Evolutionary conservation across 2,888 invertebrate genomes (phyloP), one percentile per base, ranked within the genome.

Genomic region (Mimumesa dahlbomi): DNA sequence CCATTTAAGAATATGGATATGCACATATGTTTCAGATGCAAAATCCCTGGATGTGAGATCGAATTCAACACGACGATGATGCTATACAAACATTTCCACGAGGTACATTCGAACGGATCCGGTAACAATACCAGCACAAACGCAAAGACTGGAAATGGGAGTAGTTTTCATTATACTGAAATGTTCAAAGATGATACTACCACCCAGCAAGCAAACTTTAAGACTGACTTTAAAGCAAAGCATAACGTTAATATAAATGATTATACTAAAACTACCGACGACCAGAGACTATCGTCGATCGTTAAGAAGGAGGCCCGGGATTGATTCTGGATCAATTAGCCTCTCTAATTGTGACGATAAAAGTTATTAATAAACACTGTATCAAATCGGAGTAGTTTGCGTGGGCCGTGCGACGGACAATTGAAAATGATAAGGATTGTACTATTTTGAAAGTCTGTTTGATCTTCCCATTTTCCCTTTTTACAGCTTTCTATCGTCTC

Each of bases 221-320:
- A 89, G 89, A 89, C 89, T 89, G 89, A 89, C 77, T 87, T 87
- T 74, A 87, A 89, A 84, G 85, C 87, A 86, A 89, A 89, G 82
- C 84, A 82, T 83, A 87, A 84, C 70, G 69, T 82, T 83, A 87
- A 84, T 72, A 67, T 82, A 67, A 85, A 84, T 48, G 83, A 86
- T 18, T 86, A 84, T 66, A 69, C 77, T 19, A 84, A 85, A 62
- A 78, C 53, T 62, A 78, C 78, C 16, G 81, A 82, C 57, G 85
- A 87, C 45, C 79, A 77, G 62, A 77, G 70, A 64, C 50, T 71
- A 42, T 64, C 65, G 14, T 59, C 72, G 14, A 22, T 56, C n/a
- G 71, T 71, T 50, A 71, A 72, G 29, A 71, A 71, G 82, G 86
- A 72, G 84, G 84, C 82, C 40, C 83, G 84, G 46, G 87, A 87